These are phyloP conservation scores for Troides aeacus DNA, from an alignment of 2,888 invertebrate species.

Conservation along the genomic window DNA sequence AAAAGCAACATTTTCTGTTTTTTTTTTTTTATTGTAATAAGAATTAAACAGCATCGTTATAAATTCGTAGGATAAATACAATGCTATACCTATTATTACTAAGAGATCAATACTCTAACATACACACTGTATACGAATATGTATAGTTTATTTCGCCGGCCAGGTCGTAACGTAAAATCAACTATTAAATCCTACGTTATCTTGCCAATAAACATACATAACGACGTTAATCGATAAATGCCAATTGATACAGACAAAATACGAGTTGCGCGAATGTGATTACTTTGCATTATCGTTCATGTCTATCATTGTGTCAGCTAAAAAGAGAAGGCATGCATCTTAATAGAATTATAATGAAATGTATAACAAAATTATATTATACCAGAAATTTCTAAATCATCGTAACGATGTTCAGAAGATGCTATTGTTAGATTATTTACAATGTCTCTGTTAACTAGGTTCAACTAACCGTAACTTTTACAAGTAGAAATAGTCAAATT, in stretches of 20 bases:
- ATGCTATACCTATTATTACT: background rate
- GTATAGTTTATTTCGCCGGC: constrained; percentile 4
- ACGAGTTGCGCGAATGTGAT: constrained; percentile 18
- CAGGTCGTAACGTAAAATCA: constrained; percentile 10
- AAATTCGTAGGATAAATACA: background rate
- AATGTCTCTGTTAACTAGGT: background rate
- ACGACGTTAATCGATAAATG: constrained; percentile 29
- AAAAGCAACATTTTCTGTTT: too few relatives aligned
- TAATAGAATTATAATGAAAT: background rate
- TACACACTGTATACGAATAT: background rate
- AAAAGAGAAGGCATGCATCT: constrained; percentile 1
- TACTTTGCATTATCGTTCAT: constrained; percentile 10
- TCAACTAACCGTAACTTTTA: too few relatives aligned
- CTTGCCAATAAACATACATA: constrained; percentile 26
- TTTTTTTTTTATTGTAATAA: too few relatives aligned
- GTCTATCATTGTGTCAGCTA: constrained; percentile 15
- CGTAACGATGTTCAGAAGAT: background rate
- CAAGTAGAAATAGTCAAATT: too few relatives aligned
- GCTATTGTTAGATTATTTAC: background rate
- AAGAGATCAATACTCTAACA: background rate
- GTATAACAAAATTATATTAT: too few relatives aligned
- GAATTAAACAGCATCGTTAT: background rate
- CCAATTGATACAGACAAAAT: constrained; percentile 27
- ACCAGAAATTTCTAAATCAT: too few relatives aligned
- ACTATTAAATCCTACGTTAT: constrained; percentile 22